Evolutionary conservation across 2,797 vertebrate species (phyloP), one percentile per base, ranked within the genome.

Genomic region (Xiphophorus birchmanni): DNA sequence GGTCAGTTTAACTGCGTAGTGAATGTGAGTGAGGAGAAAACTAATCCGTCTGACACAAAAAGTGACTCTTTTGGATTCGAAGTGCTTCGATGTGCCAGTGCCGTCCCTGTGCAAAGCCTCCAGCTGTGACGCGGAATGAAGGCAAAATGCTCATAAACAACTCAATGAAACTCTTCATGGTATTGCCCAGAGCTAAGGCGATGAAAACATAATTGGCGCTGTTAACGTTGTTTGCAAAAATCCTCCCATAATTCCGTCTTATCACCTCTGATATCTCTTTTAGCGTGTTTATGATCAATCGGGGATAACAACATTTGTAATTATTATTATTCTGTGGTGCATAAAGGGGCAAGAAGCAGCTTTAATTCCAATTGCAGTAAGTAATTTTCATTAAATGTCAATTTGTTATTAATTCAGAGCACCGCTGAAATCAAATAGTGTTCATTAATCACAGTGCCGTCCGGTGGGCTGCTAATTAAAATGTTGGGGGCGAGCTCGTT

Each of bases 311-410:
- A 73, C 88, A 92, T 90, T 92, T 92, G 85, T 92, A 90, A 93
- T 93, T 94, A 90, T 93, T 93, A 90, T 93, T 91, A 91, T 91
- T 91, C 78, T 80, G 71, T 85, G 86, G 75, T 78, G 86, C 85
- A 86, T 88, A 91, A 91, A 90, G 83, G 86, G 83, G 87, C 88
- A 88, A 90, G 87, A 90, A 95, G 91, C 85, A 81, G 90, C 87
- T 95, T 96, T 95, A 92, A 95, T 96, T 96, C 92, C 93, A 92
- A 94, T 93, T 94, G 94, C 90, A 89, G 94, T 95, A 94, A 96
- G 95, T 95, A 95, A 96, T 96, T 96, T 96, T 96, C 94, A 96
- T 96, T 96, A 96, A 96, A 96, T 96, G 95, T 96, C 95, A 96
- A 96, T 96, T 96, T 96, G 94, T 95, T 96, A 96, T 96, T 96